Conservation (phyloP, 1,140 invertebrate species). For the Tachypleus tridentatus region DNA sequence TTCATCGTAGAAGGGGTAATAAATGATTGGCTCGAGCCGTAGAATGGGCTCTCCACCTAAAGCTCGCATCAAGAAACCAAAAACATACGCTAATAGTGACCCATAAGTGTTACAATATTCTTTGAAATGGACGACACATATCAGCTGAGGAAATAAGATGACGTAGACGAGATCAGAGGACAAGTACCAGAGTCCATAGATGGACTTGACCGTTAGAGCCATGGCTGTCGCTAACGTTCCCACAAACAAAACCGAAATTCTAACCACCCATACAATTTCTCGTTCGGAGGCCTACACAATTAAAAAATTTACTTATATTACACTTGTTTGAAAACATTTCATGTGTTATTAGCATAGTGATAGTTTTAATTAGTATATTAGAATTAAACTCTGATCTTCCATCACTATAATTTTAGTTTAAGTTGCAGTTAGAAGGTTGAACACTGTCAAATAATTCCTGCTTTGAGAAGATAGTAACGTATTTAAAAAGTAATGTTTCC, state of each 20-base stretch:
- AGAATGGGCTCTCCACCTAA: conserved; percentile 77
- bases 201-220: conserved; percentile 91
- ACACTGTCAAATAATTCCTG: too few species aligned
- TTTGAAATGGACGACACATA: conserved; percentile 94
- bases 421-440: too few species aligned
- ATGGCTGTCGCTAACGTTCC: conserved; percentile 84
- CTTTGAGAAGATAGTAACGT: too few species aligned
- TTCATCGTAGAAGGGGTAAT: conserved; percentile 74
- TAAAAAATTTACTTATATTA: not conserved
- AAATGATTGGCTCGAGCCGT: conserved; percentile 64
- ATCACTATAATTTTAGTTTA: too few species aligned
- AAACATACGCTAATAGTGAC: conserved; percentile 74
- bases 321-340: not conserved
- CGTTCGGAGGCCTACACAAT: conserved; percentile 66
- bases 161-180: conserved; percentile 97
- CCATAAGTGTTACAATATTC: conserved; percentile 92
- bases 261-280: conserved; percentile 98
- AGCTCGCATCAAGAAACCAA: conserved; percentile 74
- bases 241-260: conserved; percentile 80
- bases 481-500: too few species aligned
- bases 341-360: not conserved
- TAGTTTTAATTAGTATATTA: too few species aligned
- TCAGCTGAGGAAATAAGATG: conserved; percentile 93
- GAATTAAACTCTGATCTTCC: too few species aligned
- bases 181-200: conserved; percentile 94